Evolutionary conservation across 2,113 vertebrate species (phyloP), one percentile per base, ranked within the genome.

Genomic region (Nasalis larvatus): DNA sequence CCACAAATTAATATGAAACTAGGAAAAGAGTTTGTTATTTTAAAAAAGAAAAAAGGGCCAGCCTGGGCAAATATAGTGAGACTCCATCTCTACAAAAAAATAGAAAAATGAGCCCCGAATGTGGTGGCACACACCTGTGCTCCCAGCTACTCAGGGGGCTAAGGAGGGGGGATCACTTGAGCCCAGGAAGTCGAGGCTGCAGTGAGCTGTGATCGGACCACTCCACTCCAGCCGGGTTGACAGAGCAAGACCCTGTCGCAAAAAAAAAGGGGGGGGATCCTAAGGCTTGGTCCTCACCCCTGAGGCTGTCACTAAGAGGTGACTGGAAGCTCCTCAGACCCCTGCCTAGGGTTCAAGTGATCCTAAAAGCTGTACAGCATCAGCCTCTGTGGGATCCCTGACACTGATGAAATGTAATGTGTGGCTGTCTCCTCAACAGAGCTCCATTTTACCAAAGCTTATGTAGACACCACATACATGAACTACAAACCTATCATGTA

Each of bases 401-500:
- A 23, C 68, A 7, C 18, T 3, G 35, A 60, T 25, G 37, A 42
- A 2, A 10, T 13, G 49, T 8, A 9, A 12, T 0, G 2, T 71
- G 10, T 32, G 6, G 4, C 83, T 25, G 20, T 73, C 42, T 42
- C 52, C 32, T 21, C 45, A 56, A 23, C 45, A 37, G 49, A 63
- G 42, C 63, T n/a, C 14, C 54, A 40, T 40, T 42, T 83, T 8
- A 27, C 81, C 56, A 42, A 35, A 56, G 76, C 10, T 0, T 2
- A 8, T 45, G 25, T 27, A 8, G 17, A 2, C 23, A 42, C 37
- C 20, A 12, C 66, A 0, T 1, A 32, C 4, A 0, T 9, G 4
- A 35, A 20, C 66, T 32, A 8, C 21, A 12, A 1, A 16, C 54
- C 13, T 1, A 3, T 58, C 37, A 0, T 27, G 1, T 1, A 54